Percentiles rank a stretch among this genome's conserved stretches.
Evolutionary conservation across 2,113 vertebrate species (phyloP).

Genomic region (Spea multiplicata): DNA sequence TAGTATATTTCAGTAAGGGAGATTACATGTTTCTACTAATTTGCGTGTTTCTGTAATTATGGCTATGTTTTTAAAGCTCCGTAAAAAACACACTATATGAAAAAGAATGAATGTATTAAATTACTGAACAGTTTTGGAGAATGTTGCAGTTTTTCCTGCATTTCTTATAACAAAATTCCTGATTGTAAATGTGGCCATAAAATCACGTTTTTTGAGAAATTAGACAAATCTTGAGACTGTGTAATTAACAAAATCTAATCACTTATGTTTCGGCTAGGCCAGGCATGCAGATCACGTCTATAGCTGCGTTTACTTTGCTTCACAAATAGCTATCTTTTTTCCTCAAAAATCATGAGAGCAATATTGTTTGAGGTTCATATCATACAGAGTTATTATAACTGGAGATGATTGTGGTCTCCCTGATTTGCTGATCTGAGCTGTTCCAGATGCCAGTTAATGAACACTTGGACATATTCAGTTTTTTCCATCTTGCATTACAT

Average conservation of each 20-base stretch:
- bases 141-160: not conserved
- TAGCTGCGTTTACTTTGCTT: not conserved
- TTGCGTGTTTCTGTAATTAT: too few species aligned
- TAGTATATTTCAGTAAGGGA: too few species aligned
- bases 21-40: too few species aligned
- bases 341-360: not conserved
- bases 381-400: not conserved
- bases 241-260: not conserved
- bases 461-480: not conserved
- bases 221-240: not conserved
- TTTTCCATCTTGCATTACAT: too few species aligned
- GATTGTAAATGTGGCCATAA: not conserved
- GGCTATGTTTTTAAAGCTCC: too few species aligned
- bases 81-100: not conserved
- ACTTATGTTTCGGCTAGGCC: not conserved
- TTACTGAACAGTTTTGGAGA: not conserved
- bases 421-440: not conserved
- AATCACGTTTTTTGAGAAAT: not conserved
- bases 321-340: not conserved
- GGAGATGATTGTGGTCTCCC: not conserved
- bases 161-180: not conserved
- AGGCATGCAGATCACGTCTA: not conserved
- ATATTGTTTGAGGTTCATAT: not conserved
- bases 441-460: not conserved
- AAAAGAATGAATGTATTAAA: not conserved